Percentiles rank a stretch among this genome's conserved stretches.
These are phyloP conservation scores for Denticeps clupeoides DNA, from an alignment of 2,797 vertebrate species.

Conservation along the genomic window DNA sequence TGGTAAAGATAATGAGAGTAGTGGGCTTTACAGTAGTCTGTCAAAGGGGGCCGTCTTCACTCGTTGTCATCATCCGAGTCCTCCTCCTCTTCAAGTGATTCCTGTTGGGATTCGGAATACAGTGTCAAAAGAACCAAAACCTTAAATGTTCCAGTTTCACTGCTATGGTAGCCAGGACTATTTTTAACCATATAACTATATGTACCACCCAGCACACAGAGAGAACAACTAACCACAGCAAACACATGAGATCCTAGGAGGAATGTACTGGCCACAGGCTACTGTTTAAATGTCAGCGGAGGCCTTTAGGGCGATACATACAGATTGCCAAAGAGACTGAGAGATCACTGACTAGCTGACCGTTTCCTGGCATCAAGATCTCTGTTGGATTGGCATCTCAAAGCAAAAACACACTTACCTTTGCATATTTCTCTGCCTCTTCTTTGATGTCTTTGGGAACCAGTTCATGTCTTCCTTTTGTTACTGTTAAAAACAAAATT, in stretches of 20 bases:
- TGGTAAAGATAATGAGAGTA: constrained; percentile 6
- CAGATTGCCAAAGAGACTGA: too few species aligned
- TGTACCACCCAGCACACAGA: too few species aligned
- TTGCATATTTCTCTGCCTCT: constrained; percentile 96
- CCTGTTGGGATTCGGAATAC: constrained; percentile 50
- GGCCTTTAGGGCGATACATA: too few species aligned
- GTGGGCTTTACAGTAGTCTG: constrained; percentile 1
- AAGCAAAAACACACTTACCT: constrained; percentile 57
- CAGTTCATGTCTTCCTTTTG: constrained; percentile 87
- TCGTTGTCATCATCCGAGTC: constrained; percentile 98
- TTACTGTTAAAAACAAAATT: constrained; percentile 68
- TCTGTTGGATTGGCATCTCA: too few species aligned
- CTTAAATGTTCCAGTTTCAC: background rate
- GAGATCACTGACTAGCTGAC: too few species aligned
- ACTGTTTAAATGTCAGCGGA: too few species aligned
- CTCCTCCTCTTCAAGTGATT: constrained; percentile 95
- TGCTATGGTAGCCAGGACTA: background rate
- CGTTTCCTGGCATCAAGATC: too few species aligned
- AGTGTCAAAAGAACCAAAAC: background rate
- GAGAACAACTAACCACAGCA: too few species aligned
- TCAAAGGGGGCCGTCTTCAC: constrained; percentile 55
- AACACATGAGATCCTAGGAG: too few species aligned
- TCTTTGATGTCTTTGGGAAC: constrained; percentile 91
- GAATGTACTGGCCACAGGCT: too few species aligned
- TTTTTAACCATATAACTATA: too few species aligned